Evolutionary conservation across 2,797 vertebrate genomes (phyloP).

Genomic region (Buphagus erythrorhynchus): DNA sequence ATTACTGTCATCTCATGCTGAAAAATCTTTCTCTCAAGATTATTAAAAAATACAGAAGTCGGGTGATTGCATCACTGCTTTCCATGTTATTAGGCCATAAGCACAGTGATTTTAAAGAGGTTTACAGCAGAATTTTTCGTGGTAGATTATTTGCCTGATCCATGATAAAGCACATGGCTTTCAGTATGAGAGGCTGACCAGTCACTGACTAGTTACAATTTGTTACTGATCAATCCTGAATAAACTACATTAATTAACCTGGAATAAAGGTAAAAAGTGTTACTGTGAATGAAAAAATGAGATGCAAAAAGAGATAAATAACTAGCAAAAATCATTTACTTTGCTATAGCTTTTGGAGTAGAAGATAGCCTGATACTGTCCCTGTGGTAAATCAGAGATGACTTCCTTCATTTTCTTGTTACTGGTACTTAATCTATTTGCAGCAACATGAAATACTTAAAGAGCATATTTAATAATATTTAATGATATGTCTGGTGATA

Average conservation of each 20-base stretch:
- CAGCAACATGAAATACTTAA: not conserved
- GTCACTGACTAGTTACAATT: not conserved
- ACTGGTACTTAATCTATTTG: not conserved
- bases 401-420: not conserved
- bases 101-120: not conserved
- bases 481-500: not conserved
- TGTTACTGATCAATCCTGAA: not conserved
- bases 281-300: not conserved
- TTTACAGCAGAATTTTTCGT: not conserved
- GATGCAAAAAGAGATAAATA: not conserved
- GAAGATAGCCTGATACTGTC: not conserved
- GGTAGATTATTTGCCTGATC: not conserved
- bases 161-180: not conserved
- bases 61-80: not conserved
- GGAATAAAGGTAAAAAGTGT: not conserved
- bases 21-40: not conserved
- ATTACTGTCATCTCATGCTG: not conserved
- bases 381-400: not conserved
- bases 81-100: not conserved
- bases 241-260: not conserved
- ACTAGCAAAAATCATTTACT: not conserved
- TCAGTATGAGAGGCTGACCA: not conserved
- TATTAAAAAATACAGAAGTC: not conserved
- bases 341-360: not conserved
- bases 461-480: not conserved